phyloP scores from a whole-genome alignment of 2,797 vertebrate species.

The Echeneis naucrates region DNA sequence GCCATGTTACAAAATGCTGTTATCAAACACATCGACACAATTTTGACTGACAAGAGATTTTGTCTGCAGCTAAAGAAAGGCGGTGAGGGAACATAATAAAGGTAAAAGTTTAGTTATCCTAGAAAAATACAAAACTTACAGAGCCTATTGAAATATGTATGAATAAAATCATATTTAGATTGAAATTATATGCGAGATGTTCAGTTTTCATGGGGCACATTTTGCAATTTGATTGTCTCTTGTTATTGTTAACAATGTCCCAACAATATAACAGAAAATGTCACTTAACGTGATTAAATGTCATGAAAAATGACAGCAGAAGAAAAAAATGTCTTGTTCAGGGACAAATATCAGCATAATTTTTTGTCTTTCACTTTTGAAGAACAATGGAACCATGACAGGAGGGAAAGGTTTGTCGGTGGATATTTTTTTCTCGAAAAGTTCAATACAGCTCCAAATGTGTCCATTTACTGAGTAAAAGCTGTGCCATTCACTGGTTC shows the following conservation, averaged over 20 bases:
- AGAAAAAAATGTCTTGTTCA: neutral
- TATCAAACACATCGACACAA: neutral
- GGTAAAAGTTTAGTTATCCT: neutral
- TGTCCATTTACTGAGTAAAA: constrained; percentile 15
- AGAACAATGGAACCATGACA: neutral
- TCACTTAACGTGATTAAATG: neutral
- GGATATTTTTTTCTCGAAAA: neutral
- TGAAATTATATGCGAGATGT: neutral
- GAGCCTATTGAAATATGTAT: neutral
- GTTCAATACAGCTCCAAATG: constrained; percentile 14
- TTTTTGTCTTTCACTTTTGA: neutral
- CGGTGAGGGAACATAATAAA: neutral
- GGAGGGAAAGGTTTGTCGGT: neutral
- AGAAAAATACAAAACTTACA: neutral
- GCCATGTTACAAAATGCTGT: neutral
- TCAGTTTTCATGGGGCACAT: neutral
- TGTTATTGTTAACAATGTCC: too few relatives aligned
- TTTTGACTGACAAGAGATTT: neutral
- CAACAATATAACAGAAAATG: neutral
- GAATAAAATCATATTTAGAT: neutral
- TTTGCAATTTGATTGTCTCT: neutral
- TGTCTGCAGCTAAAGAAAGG: neutral
- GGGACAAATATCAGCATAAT: neutral
- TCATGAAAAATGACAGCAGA: neutral
- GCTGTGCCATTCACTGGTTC: neutral